These are phyloP conservation scores for Muscina levida DNA, from an alignment of 2,888 invertebrate genomes.

Conservation along the genomic window DNA sequence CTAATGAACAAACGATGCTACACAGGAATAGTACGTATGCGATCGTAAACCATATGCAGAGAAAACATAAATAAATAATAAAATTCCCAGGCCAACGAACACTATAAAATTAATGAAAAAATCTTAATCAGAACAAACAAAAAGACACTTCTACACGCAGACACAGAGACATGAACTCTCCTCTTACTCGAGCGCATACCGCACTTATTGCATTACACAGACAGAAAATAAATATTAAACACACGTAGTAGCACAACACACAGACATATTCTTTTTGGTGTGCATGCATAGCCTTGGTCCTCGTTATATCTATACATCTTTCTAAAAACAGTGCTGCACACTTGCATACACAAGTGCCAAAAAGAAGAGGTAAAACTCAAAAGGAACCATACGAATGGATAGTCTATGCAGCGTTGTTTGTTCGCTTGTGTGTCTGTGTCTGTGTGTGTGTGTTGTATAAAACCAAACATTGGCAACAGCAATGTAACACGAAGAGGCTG, in stretches of 20 bases:
- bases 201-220: too few species aligned
- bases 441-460: background rate
- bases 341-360: background rate
- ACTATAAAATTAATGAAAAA: constrained; percentile 46
- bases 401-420: too few species aligned
- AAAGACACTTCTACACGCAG: constrained; percentile 20
- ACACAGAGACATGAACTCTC: background rate
- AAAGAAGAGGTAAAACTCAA: background rate
- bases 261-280: background rate
- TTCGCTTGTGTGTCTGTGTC: background rate
- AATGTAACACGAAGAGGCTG: constrained; percentile 10
- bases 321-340: background rate
- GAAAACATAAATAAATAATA: background rate
- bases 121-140: constrained; percentile 20
- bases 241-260: constrained; percentile 3
- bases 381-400: background rate
- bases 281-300: too few species aligned
- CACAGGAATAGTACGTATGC: too few species aligned
- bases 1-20: too few species aligned
- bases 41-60: background rate
- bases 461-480: constrained; percentile 5
- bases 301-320: too few species aligned
- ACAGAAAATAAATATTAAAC: background rate
- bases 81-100: constrained; percentile 35
- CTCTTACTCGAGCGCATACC: background rate